Base-by-base conservation (phyloP, 2,113 vertebrate genomes). In the Sander lucioperca region DNA sequence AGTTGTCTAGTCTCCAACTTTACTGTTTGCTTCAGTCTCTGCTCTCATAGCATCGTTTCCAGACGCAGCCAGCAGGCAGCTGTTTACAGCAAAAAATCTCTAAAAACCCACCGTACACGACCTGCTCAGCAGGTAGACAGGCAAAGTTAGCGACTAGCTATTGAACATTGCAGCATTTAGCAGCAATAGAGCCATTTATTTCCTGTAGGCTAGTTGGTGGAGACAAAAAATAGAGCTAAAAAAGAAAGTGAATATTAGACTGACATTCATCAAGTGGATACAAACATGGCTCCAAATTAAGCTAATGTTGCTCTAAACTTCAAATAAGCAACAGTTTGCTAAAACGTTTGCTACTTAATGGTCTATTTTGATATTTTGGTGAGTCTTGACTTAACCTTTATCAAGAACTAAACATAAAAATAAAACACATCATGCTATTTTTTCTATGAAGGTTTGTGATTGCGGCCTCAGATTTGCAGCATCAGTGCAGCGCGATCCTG, bases 381-480 rank as follows among this genome's bases (percentile, higher is more conserved):
- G 5, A 16, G 13, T 53, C 19, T 72, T 45, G n/a, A 77, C 30
- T 57, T 21, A 4, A 48, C 25, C 69, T 83, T 68, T 5, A 84
- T 86, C 27, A 25, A 18, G 18, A 59, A 54, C 23, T 64, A 21
- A 75, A 58, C 15, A 33, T 45, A 19, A 58, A 89, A 80, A n/a
- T 18, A 70, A 80, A 83, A 66, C 63, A 61, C 33, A 51, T 70
- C 2, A 58, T 43, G 58, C 64, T 33, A 45, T 71, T 65, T 65
- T 84, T 83, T 67, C 39, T 30, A 39, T 50, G 25, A 23, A 62
- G 74, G 61, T 76, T 88, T 63, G 66, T 62, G 77, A 72, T 69
- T 75, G 54, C n/a, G 21, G 70, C 65, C 54, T 51, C 43, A 86
- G 79, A 89, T 92, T 79, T 86, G 80, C 54, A 69, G 83, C 86